phyloP scores from a whole-genome alignment of 1,140 invertebrate species.

The Procambarus virginalis region DNA sequence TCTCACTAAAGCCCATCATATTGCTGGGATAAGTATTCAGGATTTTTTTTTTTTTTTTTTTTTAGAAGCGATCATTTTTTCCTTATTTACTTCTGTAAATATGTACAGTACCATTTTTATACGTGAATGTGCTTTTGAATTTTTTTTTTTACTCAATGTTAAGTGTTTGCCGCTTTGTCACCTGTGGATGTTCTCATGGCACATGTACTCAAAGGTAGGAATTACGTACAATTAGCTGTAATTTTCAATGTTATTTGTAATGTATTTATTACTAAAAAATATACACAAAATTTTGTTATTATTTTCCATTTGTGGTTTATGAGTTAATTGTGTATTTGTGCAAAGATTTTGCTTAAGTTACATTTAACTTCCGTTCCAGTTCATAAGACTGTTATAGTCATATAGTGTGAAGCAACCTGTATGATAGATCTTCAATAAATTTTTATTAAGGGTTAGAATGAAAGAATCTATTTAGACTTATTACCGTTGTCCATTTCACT shows the following conservation, averaged over 20 bases:
- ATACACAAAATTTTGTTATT: neutral
- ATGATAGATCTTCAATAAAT: too few species aligned
- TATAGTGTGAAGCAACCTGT: neutral
- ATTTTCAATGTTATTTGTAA: neutral
- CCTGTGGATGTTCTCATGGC: neutral
- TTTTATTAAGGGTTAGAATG: too few species aligned
- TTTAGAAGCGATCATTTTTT: neutral
- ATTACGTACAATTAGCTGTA: neutral
- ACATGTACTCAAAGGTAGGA: neutral
- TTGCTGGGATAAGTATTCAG: conserved; percentile 8
- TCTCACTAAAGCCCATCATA: neutral
- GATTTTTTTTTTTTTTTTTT: neutral
- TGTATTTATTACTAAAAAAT: neutral
- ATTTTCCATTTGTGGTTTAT: neutral
- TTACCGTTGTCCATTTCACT: too few species aligned
- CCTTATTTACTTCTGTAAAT: neutral
- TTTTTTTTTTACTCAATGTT: neutral
- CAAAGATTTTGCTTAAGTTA: neutral
- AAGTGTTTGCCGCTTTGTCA: neutral
- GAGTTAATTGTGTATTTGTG: neutral
- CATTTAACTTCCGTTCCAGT: neutral
- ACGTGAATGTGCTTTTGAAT: neutral
- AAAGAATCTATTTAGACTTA: too few species aligned
- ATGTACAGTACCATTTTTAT: neutral
- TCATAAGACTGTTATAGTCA: neutral